A percentile compares a stretch with the other conserved stretches of the same genome.
phyloP scores from a whole-genome alignment of 2,113 vertebrate genomes.

The Indri indri region DNA sequence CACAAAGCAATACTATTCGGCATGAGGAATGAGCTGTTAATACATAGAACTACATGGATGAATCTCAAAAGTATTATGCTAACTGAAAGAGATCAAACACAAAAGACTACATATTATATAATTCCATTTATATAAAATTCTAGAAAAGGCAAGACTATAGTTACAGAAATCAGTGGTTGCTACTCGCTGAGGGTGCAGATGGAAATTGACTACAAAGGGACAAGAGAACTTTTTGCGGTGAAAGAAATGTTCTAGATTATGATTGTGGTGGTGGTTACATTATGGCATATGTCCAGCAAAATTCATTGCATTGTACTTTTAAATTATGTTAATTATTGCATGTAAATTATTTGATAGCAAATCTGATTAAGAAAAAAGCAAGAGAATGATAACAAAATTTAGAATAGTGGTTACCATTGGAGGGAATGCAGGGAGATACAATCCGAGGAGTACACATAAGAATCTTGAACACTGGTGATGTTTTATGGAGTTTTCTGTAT shows the following conservation, averaged over 20 bases:
- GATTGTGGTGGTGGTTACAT: neutral
- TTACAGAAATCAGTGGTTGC: neutral
- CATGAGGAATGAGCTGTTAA: neutral
- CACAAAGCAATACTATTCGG: neutral
- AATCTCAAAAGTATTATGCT: neutral
- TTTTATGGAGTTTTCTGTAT: neutral
- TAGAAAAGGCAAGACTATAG: neutral
- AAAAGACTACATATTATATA: neutral
- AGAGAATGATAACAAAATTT: conserved; percentile 19
- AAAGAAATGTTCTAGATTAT: neutral
- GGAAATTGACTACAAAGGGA: neutral
- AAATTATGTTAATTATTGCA: neutral
- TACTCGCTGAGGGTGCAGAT: neutral
- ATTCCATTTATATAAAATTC: neutral
- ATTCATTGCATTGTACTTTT: neutral
- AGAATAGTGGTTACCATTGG: neutral
- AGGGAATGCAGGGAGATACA: neutral
- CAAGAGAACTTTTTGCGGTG: neutral
- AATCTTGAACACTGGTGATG: neutral
- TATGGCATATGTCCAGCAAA: neutral
- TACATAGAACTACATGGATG: neutral
- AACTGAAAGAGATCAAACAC: neutral
- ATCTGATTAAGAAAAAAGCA: neutral
- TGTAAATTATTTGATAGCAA: neutral
- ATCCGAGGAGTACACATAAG: neutral